These are phyloP conservation scores for Anoncus sp. DNA, from an alignment of 2,888 invertebrate genomes.

Conservation along the genomic window DNA sequence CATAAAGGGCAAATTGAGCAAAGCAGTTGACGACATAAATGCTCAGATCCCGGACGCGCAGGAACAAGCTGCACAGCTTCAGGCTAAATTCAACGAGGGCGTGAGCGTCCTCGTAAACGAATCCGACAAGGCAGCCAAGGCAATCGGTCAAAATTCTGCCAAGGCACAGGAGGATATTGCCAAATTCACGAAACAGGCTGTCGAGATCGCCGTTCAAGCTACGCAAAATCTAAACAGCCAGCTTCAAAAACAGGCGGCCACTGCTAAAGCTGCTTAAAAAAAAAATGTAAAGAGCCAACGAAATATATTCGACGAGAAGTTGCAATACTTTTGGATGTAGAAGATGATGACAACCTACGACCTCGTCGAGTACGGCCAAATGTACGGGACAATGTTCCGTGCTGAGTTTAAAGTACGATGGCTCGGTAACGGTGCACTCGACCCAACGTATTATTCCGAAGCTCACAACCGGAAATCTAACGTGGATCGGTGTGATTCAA, in stretches of 20 bases:
- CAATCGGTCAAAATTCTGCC: conserved; percentile 74
- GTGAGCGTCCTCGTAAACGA: conserved; percentile 75
- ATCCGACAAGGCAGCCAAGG: conserved; percentile 76
- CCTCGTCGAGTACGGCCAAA: conserved; percentile 97
- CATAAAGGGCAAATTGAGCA: conserved; percentile 73
- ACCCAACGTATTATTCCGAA: conserved; percentile 98
- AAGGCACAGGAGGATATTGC: conserved; percentile 77
- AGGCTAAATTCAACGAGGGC: conserved; percentile 77
- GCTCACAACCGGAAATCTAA: conserved; percentile 96
- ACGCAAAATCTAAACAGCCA: conserved; percentile 76
- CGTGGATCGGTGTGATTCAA: background rate
- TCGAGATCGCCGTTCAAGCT: conserved; percentile 78
- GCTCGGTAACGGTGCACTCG: conserved; percentile 96
- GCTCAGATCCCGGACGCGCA: conserved; percentile 77
- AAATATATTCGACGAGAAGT: conserved; percentile 86
- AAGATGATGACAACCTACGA: conserved; percentile 95
- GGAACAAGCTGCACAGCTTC: conserved; percentile 76
- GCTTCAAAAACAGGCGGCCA: conserved; percentile 72
- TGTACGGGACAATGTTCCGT: conserved; percentile 99
- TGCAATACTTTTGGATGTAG: conserved; percentile 95
- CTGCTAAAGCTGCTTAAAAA: conserved; percentile 51
- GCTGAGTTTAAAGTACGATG: conserved; percentile 97
- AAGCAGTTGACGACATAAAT: conserved; percentile 76
- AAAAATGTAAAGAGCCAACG: background rate
- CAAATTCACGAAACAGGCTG: conserved; percentile 77